Conservation (phyloP, 1,140 invertebrate species). For the Dolichoris vasculosae region DNA sequence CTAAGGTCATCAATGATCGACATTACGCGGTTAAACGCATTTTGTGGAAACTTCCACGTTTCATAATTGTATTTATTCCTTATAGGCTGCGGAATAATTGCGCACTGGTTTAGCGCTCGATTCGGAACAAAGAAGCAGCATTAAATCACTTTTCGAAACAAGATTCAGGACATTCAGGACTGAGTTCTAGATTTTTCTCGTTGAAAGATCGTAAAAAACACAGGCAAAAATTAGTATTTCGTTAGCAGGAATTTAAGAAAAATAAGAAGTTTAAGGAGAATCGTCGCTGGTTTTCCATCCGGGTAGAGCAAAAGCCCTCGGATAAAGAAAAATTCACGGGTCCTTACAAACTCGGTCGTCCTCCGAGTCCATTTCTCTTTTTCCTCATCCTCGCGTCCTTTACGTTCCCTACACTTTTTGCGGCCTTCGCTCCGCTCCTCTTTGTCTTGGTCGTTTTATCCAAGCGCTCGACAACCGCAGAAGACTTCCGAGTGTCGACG, state of each 20-base stretch:
- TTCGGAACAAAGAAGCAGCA: constrained; percentile 1
- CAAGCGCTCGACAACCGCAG: neutral
- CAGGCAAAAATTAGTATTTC: neutral
- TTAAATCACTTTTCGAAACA: neutral
- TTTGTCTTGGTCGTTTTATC: constrained; percentile 1
- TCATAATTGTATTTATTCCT: constrained; percentile 23
- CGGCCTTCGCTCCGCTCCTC: neutral
- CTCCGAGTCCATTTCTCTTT: neutral
- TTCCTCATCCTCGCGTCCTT: neutral
- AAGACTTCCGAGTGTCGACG: constrained; percentile 24
- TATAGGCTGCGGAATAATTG: neutral
- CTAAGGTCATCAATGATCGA: neutral
- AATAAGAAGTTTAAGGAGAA: too few species aligned
- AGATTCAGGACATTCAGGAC: neutral
- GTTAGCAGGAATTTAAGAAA: neutral
- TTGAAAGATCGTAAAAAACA: neutral
- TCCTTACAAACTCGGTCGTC: constrained; percentile 2
- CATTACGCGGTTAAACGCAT: neutral
- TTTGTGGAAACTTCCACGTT: neutral
- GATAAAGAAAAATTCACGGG: constrained; percentile 1
- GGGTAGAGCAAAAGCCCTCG: neutral
- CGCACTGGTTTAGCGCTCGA: neutral
- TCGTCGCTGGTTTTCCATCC: too few species aligned
- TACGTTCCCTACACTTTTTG: constrained; percentile 15
- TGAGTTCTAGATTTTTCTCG: neutral